Conservation (phyloP, 2,113 vertebrate species). For the Urocolius indicus region DNA sequence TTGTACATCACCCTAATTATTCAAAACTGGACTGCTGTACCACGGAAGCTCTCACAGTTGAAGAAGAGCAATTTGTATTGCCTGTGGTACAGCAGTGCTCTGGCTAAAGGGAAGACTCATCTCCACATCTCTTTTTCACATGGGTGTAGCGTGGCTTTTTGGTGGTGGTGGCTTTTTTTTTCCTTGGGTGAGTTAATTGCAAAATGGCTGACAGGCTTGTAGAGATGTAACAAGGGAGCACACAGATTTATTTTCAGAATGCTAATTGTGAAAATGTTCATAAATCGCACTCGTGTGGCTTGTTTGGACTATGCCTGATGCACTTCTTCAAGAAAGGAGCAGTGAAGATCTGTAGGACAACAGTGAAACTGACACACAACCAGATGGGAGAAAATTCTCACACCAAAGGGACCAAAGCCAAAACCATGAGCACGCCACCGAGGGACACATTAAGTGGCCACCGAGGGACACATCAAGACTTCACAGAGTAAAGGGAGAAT, state of each 20-base stretch:
- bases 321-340: background rate
- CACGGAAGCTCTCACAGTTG: background rate
- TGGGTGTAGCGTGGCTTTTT: background rate
- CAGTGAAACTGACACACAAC: background rate
- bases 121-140: background rate
- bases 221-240: background rate
- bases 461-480: background rate
- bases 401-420: background rate
- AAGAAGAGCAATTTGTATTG: background rate
- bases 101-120: background rate
- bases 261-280: background rate
- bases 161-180: background rate
- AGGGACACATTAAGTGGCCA: background rate
- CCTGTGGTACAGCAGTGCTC: background rate
- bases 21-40: background rate
- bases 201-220: conserved; percentile 3
- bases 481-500: background rate
- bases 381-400: background rate
- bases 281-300: background rate
- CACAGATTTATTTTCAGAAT: background rate
- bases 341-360: background rate
- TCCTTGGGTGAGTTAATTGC: background rate
- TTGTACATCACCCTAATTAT: background rate
- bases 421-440: background rate
- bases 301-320: background rate